Percentiles rank a stretch among this genome's conserved stretches.
Evolutionary conservation across 2,113 vertebrate species (phyloP).

Genomic region (Reinhardtius hippoglossoides): DNA sequence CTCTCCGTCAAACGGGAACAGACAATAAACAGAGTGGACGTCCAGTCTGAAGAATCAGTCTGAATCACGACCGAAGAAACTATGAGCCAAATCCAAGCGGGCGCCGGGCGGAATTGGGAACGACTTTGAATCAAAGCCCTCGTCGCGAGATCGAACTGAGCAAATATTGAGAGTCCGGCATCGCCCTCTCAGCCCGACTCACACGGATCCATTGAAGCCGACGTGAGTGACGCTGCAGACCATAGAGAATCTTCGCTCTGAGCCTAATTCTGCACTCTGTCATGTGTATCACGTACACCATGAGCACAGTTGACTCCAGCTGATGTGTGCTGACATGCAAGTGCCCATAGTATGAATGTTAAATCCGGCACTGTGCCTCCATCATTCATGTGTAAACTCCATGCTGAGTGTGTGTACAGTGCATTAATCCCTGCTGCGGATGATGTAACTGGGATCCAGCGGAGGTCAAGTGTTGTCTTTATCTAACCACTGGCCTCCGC

Average conservation of each 20-base stretch:
- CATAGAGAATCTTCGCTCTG: constrained; percentile 49
- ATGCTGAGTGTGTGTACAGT: constrained; percentile 27
- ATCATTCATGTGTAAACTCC: constrained; percentile 58
- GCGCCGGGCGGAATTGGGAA: constrained; percentile 30
- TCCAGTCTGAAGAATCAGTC: constrained; percentile 58
- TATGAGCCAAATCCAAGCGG: constrained; percentile 41
- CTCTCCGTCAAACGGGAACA: constrained; percentile 54
- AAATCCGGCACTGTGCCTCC: constrained; percentile 52
- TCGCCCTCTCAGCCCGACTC: constrained; percentile 37
- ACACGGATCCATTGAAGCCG: constrained; percentile 38
- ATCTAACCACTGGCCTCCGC: constrained; percentile 16
- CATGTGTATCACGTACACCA: constrained; percentile 57
- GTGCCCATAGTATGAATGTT: constrained; percentile 63
- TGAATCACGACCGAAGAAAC: constrained; percentile 42
- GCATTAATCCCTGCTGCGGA: constrained; percentile 39
- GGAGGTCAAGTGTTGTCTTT: constrained; percentile 48
- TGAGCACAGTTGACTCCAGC: constrained; percentile 47
- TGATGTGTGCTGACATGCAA: constrained; percentile 66
- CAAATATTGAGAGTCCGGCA: constrained; percentile 37
- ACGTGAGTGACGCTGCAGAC: constrained; percentile 33
- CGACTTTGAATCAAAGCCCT: constrained; percentile 36
- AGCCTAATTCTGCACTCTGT: constrained; percentile 54
- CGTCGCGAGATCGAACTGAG: constrained; percentile 34
- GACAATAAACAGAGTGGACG: constrained; percentile 58
- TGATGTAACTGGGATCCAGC: constrained; percentile 54